Evolutionary conservation across 1,140 invertebrate species (phyloP).

Genomic region (Pseudomyrmex cubaensis): DNA sequence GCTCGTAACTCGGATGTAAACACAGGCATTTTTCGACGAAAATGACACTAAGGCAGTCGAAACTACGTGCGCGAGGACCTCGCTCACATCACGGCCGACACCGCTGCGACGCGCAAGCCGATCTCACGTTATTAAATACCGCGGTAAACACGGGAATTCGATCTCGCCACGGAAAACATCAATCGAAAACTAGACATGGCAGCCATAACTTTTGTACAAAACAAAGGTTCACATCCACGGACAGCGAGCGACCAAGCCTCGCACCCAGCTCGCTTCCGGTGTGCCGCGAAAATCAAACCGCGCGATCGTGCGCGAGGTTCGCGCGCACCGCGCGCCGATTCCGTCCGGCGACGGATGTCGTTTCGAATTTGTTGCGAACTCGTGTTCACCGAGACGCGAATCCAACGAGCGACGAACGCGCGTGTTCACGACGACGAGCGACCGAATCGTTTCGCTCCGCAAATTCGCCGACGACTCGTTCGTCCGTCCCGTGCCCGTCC

Average conservation of each 20-base stretch:
- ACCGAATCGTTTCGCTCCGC: neutral
- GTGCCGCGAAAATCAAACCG: conserved; percentile 18
- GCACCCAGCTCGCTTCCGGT: conserved; percentile 79
- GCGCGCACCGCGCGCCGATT: conserved; percentile 42
- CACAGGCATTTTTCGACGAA: conserved; percentile 83
- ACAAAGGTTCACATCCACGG: conserved; percentile 85
- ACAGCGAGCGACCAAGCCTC: conserved; percentile 81
- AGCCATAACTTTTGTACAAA: conserved; percentile 85
- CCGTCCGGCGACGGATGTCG: too few relatives aligned
- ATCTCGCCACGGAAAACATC: conserved; percentile 82
- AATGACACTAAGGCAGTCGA: conserved; percentile 78
- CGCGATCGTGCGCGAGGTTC: too few relatives aligned
- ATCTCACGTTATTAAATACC: conserved; percentile 80
- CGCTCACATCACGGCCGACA: conserved; percentile 78
- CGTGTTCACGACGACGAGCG: neutral
- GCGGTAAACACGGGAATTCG: conserved; percentile 80
- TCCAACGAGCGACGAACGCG: too few relatives aligned
- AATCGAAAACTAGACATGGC: conserved; percentile 85
- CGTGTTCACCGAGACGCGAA: too few relatives aligned
- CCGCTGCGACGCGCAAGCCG: conserved; percentile 67
- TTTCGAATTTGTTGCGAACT: too few relatives aligned
- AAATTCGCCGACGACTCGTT: neutral
- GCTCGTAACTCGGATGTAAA: conserved; percentile 84
- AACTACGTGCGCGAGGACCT: conserved; percentile 69
- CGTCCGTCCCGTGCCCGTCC: too few relatives aligned